Evolutionary conservation across 2,113 vertebrate genomes (phyloP).

Genomic region (Steatornis caripensis): DNA sequence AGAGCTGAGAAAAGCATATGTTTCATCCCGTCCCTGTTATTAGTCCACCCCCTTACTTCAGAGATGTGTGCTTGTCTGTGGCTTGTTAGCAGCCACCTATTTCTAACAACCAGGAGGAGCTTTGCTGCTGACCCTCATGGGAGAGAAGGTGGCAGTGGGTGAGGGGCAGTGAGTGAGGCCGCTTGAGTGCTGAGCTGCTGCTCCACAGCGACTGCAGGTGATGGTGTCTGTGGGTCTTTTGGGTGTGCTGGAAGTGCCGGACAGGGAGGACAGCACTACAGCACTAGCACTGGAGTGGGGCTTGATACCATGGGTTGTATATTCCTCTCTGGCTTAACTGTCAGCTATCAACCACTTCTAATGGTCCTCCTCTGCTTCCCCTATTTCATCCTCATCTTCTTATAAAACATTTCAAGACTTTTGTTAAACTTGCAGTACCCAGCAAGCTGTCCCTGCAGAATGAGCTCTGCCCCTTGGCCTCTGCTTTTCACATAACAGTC

Average conservation of each 20-base stretch:
- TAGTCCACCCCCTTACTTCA: neutral
- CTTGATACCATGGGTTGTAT: neutral
- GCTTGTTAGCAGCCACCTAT: neutral
- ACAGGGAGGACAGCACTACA: neutral
- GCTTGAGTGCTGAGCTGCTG: neutral
- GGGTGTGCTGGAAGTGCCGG: neutral
- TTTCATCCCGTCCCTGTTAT: neutral
- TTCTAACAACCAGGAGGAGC: neutral
- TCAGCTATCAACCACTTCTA: neutral
- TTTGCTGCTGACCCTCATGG: neutral
- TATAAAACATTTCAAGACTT: neutral
- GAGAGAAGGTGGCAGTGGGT: neutral
- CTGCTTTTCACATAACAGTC: neutral
- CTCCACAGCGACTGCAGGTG: accelerated
- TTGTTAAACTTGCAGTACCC: neutral
- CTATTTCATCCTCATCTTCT: neutral
- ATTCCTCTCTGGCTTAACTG: neutral
- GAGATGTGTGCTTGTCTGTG: neutral
- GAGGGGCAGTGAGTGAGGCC: neutral
- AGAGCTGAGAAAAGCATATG: neutral
- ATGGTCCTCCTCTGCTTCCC: neutral
- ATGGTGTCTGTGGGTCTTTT: neutral
- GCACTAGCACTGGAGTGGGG: neutral
- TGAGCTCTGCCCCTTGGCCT: neutral
- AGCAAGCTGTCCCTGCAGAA: neutral